A percentile compares a stretch with the other conserved stretches of the same genome.
Conservation (phyloP, 2,113 vertebrate genomes). For the Halichoerus grypus region DNA sequence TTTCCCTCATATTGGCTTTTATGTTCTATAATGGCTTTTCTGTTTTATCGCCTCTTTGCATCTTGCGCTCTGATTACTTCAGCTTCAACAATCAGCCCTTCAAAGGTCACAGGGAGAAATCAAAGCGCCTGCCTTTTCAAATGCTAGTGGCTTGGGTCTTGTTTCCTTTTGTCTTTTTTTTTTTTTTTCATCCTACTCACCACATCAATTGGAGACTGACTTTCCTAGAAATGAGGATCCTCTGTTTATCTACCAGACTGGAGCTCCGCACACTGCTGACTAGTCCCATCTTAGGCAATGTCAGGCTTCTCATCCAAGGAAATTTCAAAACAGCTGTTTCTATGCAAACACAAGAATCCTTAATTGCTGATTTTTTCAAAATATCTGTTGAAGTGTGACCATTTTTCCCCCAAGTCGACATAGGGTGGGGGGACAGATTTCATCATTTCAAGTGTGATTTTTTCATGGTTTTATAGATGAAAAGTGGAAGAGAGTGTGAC, state of each 20-base stretch:
- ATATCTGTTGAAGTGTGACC: neutral
- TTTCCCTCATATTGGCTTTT: neutral
- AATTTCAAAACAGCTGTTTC: neutral
- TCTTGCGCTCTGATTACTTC: neutral
- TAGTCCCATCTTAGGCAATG: neutral
- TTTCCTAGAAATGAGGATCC: neutral
- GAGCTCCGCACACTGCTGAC: neutral
- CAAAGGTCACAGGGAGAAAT: neutral
- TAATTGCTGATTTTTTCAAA: neutral
- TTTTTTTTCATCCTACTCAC: neutral
- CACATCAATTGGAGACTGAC: neutral
- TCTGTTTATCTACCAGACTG: fast-evolving
- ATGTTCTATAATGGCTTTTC: neutral
- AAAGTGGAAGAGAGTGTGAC: neutral
- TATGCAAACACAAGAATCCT: neutral
- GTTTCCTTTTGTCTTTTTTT: neutral
- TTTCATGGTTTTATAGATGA: neutral
- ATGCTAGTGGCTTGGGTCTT: neutral
- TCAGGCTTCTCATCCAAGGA: neutral
- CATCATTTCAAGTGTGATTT: neutral
- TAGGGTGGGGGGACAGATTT: neutral
- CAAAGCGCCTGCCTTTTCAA: neutral
- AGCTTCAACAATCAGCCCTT: neutral
- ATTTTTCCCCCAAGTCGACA: too few relatives aligned
- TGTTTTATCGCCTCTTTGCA: neutral